Base-by-base conservation (phyloP, 2,797 vertebrate genomes). In the Synaphobranchus kaupii region DNA sequence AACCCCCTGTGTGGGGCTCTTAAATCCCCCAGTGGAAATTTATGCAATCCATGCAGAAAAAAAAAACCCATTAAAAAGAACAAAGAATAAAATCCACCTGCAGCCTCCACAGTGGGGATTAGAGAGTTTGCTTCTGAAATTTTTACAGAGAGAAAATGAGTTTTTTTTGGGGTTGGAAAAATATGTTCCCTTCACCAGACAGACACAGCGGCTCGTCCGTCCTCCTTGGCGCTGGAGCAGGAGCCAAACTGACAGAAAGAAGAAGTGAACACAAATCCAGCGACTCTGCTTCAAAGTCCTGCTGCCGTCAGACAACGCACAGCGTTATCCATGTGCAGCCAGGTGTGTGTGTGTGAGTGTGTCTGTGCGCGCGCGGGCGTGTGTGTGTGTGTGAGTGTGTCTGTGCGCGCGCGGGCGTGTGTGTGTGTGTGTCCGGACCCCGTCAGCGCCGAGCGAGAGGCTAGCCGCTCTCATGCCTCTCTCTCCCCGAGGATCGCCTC, bases 81-180 rank as follows among this genome's bases (percentile, higher is more conserved):
- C 86, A 15, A 13, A 90, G 89, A 25, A 91, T 95, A 20, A 0
- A 94, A 94, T 96, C 94, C 95, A 95, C 92, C 89, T 92, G 93
- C 87, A 84, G 90, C 87, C 92, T 87, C 92, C 88, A 91, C 88
- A 88, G 91, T 17, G 60, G 20, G 44, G 86, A 89, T 91, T 91
- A 89, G 89, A 86, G 89, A 91, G 83, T 89, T 88, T 82, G 88
- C 89, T 89, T 88, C 90, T 87, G 86, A 58, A 92, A 58, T 85
- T 60, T 76, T 73, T 68, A 47, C 8, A 39, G 28, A 47, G 25
- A 76, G n/a, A 13, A 12, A 15, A 17, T 20, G 47, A 44, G 48
- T 50, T 80, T 54, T 85, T 54, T 56, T 17, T 13, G 52, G 52
- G 50, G 50, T 6, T 10, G 4, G 39, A 39, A 39, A 39, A 17